These are phyloP conservation scores for Falco berigora DNA, from an alignment of 2,797 vertebrate genomes.

Conservation along the genomic window DNA sequence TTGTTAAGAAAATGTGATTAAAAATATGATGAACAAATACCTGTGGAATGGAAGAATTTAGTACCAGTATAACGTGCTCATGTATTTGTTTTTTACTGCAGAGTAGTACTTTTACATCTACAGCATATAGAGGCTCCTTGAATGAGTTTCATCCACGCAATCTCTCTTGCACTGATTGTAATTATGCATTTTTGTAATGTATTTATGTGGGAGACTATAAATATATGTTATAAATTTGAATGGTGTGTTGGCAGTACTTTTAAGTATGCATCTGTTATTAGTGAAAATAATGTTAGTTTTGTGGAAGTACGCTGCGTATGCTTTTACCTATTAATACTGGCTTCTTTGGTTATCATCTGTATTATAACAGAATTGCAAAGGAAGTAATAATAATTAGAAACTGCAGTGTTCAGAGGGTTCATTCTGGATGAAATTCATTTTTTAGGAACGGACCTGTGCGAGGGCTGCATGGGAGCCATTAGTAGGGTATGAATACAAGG, in stretches of 20 bases:
- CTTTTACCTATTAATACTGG: not conserved
- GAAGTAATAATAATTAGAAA: conserved; percentile 10
- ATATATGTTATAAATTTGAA: conserved; percentile 47
- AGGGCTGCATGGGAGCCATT: not conserved
- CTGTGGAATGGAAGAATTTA: not conserved
- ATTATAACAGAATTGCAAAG: conserved; percentile 16
- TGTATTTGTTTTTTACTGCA: not conserved
- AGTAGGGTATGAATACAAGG: not conserved
- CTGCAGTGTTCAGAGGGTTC: not conserved
- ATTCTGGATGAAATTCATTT: not conserved
- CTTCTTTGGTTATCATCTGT: not conserved
- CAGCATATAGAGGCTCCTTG: not conserved
- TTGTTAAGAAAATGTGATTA: not conserved
- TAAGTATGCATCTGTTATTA: conserved; percentile 34
- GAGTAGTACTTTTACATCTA: conserved; percentile 8
- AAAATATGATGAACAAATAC: not conserved
- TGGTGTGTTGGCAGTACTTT: conserved; percentile 49
- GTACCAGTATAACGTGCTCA: not conserved
- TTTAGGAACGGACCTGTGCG: not conserved
- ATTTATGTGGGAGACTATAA: conserved; percentile 47
- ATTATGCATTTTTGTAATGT: conserved; percentile 38
- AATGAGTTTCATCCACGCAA: not conserved
- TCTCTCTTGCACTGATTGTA: conserved; percentile 37
- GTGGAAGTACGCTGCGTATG: not conserved
- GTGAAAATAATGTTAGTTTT: conserved; percentile 39